Evolutionary conservation across 2,888 invertebrate species (phyloP), one percentile per base, ranked within the genome.

Genomic region (Leptinotarsa tumamoca): DNA sequence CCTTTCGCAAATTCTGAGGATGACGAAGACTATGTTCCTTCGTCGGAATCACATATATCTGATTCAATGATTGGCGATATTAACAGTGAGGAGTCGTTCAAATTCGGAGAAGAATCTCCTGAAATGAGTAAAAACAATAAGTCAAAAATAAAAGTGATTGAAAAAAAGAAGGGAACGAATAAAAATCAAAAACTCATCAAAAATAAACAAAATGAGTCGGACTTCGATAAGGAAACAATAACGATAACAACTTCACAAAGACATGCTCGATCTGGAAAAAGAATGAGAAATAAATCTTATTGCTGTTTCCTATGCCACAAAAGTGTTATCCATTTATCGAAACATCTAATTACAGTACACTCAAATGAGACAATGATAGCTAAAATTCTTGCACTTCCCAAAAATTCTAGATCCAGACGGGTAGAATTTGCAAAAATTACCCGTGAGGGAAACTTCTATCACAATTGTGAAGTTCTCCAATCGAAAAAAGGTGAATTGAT

Each of bases 381-480:
- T 33, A 33, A 33, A 33, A 33, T 33, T 33, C 33, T 33, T 33
- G 33, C 33, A 51, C 49, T n/a, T 43, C 13, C 18, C 43, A 56
- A 70, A 70, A 58, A 70, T 70, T 58, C 43, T 43, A 33, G 33
- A 33, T 13, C 54, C n/a, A 52, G 70, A 15, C 15, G 49, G 23
- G 43, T 33, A 43, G 58, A 70, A 18, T 70, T 70, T 70, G 70
- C 56, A 58, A 70, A 70, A 58, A 18, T 70, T n/a, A 70, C 18
- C 3, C 23, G 58, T 17, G 56, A 70, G 21, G 58, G 70, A 33
- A 70, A 70, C 18, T 70, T 70, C 58, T 58, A 70, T 33, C 70
- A 58, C 58, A 70, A 70, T 56, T 70, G 70, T 58, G 70, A 70
- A 70, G 58, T 70, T 56, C 43, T 70, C 18, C 56, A 23, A 58